A percentile compares a stretch with the other conserved stretches of the same genome.
Conservation (phyloP, 37 sponge, comb jelly and placozoan species). For the Oscarella lobularis region DNA sequence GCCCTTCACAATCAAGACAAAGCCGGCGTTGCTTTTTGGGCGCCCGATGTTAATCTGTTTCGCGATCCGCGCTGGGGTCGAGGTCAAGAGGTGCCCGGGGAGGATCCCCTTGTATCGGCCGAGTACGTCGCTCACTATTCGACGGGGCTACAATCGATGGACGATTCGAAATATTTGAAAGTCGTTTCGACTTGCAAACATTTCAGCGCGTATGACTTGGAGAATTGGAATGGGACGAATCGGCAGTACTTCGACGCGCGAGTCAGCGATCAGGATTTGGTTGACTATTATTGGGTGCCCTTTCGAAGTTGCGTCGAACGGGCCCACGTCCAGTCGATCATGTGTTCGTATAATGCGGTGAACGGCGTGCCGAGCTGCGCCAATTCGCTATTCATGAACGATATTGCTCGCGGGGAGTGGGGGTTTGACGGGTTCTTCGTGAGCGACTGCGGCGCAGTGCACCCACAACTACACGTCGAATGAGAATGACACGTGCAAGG, state of each 20-base stretch:
- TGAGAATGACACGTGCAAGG: no score
- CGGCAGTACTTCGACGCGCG: slow-evolving; percentile 32
- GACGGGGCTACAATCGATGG: not conserved
- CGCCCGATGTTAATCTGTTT: not conserved
- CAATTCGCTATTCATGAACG: not conserved
- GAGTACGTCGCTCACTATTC: not conserved
- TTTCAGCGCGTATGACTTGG: not conserved
- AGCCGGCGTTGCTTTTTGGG: not conserved
- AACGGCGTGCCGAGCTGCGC: slow-evolving; percentile 2
- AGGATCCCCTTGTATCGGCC: not conserved
- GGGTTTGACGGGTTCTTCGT: not conserved
- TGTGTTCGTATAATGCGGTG: slow-evolving; percentile 8
- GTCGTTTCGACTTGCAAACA: not conserved
- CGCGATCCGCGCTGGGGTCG: slow-evolving; percentile 5
- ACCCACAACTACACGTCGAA: not conserved
- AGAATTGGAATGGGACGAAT: not conserved
- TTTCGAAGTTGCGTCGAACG: not conserved
- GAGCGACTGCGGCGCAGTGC: not conserved
- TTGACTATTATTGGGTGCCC: not conserved
- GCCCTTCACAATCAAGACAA: not conserved
- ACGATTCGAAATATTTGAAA: not conserved
- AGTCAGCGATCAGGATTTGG: slow-evolving; percentile 38
- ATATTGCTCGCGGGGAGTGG: not conserved
- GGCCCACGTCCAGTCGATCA: not conserved
- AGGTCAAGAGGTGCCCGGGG: slow-evolving; percentile 6